phyloP scores from a whole-genome alignment of 2,797 vertebrate genomes.

The Pempheris klunzingeri region DNA sequence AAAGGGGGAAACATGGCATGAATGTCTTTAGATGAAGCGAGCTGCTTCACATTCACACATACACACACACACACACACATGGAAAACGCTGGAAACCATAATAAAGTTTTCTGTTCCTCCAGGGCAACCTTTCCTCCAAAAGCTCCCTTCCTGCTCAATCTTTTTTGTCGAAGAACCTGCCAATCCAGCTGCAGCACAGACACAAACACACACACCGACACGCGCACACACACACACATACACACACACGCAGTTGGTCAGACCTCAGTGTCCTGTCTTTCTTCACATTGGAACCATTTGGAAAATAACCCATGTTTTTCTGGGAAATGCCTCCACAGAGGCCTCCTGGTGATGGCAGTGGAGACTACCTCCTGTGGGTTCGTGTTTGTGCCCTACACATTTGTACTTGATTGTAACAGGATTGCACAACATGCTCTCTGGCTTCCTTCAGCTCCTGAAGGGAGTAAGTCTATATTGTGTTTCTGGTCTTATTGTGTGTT shows the following conservation, averaged over 20 bases:
- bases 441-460: constrained; percentile 54
- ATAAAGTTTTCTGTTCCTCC: constrained; percentile 51
- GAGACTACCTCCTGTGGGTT: constrained; percentile 71
- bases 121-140: constrained; percentile 55
- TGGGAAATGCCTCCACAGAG: constrained; percentile 79
- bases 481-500: constrained; percentile 45
- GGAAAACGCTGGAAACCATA: constrained; percentile 54
- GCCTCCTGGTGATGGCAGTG: constrained; percentile 78
- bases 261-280: constrained; percentile 72
- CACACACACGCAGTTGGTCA: constrained; percentile 24
- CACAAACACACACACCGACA: constrained; percentile 3
- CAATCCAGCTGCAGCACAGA: constrained; percentile 32
- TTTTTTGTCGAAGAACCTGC: constrained; percentile 58
- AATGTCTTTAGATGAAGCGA: constrained; percentile 28
- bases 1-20: constrained; percentile 27
- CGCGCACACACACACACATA: constrained; percentile 17
- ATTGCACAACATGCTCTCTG: constrained; percentile 67
- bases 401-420: constrained; percentile 40
- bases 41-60: background rate
- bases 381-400: constrained; percentile 54
- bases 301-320: constrained; percentile 75
- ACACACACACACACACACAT: constrained; percentile 16
- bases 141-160: constrained; percentile 58
- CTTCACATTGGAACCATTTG: constrained; percentile 81
- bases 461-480: constrained; percentile 46